Evolutionary conservation across 1,140 invertebrate species (phyloP).

Genomic region (Lepeophtheirus salmonis): DNA sequence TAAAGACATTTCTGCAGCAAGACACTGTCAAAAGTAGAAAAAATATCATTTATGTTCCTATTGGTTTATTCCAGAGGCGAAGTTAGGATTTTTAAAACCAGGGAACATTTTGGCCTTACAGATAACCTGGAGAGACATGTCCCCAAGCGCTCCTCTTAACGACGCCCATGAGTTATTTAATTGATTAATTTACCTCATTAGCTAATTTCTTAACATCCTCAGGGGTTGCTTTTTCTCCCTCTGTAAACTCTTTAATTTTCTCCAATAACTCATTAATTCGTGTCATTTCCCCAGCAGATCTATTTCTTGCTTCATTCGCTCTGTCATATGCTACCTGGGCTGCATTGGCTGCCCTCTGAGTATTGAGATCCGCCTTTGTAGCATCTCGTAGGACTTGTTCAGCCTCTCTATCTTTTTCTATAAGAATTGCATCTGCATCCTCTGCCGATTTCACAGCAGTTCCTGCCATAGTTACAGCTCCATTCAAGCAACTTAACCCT

Average conservation of each 20-base stretch:
- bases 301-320: slow-evolving; percentile 35
- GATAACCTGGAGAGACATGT: too few relatives aligned
- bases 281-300: slow-evolving; percentile 34
- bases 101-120: too few relatives aligned
- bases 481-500: slow-evolving; percentile 65
- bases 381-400: slow-evolving; percentile 44
- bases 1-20: slow-evolving; percentile 11
- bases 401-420: slow-evolving; percentile 48
- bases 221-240: slow-evolving; percentile 52
- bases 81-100: too few relatives aligned
- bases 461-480: slow-evolving; percentile 64
- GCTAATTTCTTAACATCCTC: slow-evolving; percentile 56
- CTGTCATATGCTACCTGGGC: slow-evolving; percentile 39
- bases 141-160: too few relatives aligned
- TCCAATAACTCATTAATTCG: slow-evolving; percentile 39
- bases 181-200: slow-evolving; percentile 50
- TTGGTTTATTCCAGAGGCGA: too few relatives aligned
- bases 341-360: slow-evolving; percentile 34
- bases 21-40: slow-evolving; percentile 16
- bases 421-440: slow-evolving; percentile 55
- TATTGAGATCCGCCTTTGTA: slow-evolving; percentile 35
- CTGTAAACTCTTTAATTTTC: slow-evolving; percentile 52
- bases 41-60: too few relatives aligned
- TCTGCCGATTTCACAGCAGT: slow-evolving; percentile 64
- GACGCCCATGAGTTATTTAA: too few relatives aligned